Base-by-base conservation (phyloP, 1,140 invertebrate species). In the Tetranychus urticae region DNA sequence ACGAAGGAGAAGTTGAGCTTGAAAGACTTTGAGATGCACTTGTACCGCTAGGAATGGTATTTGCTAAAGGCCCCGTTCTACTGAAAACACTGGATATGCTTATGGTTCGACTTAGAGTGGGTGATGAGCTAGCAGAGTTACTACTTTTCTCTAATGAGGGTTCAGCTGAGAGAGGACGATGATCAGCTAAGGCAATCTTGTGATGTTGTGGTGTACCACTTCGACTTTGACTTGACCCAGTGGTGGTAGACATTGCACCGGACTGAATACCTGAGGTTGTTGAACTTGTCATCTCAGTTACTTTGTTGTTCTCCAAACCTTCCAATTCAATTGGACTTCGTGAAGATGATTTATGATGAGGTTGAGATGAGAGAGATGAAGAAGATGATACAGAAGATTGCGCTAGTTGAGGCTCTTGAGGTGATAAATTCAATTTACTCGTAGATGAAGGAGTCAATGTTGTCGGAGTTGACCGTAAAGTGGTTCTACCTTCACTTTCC, bases 21-120 rank as follows among this genome's bases (percentile, higher is more conserved):
- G 33, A 37, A 35, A 36, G 34, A 36, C 35, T 56, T 12, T 35
- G 55, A 6, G 55, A 37, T 56, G 39, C 5, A 42, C 39, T 37
- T 13, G 12, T 37, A 33, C 36, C 13, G 33, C 33, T 34, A 33
- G 10, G 13, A 13, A 5, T 35, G 5, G 10, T 56, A 33, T 34
- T 56, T 5, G 39, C 35, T 14, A 59, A 33, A 35, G 39, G 12
- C 23, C 63, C 65, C 14, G 65, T 61, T 35, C 65, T 60, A 63
- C 63, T 66, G 42, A 66, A 59, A 13, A 66, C 63, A 55, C 63
- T 66, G 23, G 62, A 57, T 14, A 66, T 66, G 35, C 62, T 66
- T 12, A 66, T 64, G 5, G 61, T 62, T 23, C 63, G 59, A 14
- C 61, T 66, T 2, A 64, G 62, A 23, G 63, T 66, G 4, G 63